phyloP scores from a whole-genome alignment of 2,888 invertebrate species.

The Xanthorhoe spadicearia region DNA sequence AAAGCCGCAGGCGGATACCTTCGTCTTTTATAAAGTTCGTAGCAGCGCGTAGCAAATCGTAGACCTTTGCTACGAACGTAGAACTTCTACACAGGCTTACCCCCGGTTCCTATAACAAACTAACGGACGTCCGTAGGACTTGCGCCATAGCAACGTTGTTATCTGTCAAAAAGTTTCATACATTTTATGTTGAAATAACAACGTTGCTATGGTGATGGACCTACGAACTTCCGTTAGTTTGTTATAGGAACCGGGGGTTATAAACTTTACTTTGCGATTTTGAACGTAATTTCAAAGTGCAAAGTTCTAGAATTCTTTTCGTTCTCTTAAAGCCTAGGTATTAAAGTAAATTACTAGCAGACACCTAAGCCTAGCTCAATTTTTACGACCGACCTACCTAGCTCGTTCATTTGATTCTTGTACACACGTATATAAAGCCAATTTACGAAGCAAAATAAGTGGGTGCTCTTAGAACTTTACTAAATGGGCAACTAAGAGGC shows the following conservation, averaged over 20 bases:
- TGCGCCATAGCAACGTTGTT: too few species aligned
- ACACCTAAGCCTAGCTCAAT: conserved; percentile 4
- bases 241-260: too few species aligned
- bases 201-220: too few species aligned
- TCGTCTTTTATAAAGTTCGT: background rate
- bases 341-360: background rate
- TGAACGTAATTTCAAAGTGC: background rate
- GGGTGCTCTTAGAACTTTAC: background rate
- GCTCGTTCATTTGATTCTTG: conserved; percentile 1
- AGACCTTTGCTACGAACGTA: conserved; percentile 3
- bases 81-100: conserved; percentile 1
- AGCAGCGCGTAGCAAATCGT: background rate
- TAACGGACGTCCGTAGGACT: too few species aligned
- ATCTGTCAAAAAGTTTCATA: too few species aligned
- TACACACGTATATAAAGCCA: background rate
- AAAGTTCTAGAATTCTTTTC: background rate
- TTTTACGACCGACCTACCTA: conserved; percentile 3
- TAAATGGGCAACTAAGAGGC: background rate
- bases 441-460: background rate
- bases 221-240: too few species aligned
- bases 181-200: too few species aligned
- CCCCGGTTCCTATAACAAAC: too few species aligned
- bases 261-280: background rate
- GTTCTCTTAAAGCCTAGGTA: background rate
- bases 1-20: too few species aligned